Evolutionary conservation across 2,888 invertebrate species (phyloP).

Genomic region (Hirtodrosophila duncani): DNA sequence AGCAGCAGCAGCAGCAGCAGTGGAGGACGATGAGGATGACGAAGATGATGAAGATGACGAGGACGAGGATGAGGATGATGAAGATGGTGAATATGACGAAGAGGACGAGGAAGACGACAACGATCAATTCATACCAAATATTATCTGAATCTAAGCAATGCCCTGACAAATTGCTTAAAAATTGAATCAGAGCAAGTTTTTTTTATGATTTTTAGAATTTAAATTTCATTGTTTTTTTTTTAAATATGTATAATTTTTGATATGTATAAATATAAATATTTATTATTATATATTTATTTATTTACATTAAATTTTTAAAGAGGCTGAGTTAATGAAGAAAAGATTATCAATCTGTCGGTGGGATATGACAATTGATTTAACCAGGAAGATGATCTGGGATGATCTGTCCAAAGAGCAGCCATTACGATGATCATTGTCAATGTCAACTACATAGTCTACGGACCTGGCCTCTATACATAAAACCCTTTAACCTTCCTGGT

Average conservation of each 20-base stretch:
- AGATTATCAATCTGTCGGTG: too few species aligned
- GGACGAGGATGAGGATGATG: constrained; percentile 36
- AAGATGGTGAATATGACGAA: constrained; percentile 46
- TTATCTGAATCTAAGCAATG: constrained; percentile 41
- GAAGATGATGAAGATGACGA: constrained; percentile 44
- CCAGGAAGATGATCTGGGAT: too few species aligned
- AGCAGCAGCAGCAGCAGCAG: constrained; percentile 5
- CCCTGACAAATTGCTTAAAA: constrained; percentile 11
- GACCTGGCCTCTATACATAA: too few species aligned
- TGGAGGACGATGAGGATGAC: constrained; percentile 39
- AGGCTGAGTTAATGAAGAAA: too few species aligned
- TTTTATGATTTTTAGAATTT: background rate
- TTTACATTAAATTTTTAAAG: too few species aligned
- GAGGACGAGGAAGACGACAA: constrained; percentile 64
- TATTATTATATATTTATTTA: background rate
- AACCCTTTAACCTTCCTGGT: too few species aligned
- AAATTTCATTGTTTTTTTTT: background rate
- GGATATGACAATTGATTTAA: too few species aligned
- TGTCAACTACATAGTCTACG: too few species aligned
- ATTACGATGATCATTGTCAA: too few species aligned
- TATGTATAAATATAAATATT: too few species aligned
- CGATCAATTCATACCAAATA: constrained; percentile 68
- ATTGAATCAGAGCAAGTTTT: constrained; percentile 7
- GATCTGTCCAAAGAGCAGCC: too few species aligned
- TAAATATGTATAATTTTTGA: too few species aligned